Evolutionary conservation across 2,797 vertebrate genomes (phyloP).

Genomic region (Pseudochaenichthys georgianus): DNA sequence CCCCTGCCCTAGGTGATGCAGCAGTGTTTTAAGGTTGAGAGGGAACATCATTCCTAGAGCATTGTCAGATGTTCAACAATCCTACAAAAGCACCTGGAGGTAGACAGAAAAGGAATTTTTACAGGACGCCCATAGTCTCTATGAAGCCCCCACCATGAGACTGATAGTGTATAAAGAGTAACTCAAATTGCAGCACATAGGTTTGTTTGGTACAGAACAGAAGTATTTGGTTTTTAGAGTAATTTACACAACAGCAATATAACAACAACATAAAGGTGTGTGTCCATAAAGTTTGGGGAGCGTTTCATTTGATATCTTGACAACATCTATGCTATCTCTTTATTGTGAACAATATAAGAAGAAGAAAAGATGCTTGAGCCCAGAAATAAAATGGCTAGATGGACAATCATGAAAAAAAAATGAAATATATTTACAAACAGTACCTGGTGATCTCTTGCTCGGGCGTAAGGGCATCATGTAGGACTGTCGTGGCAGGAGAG

Average conservation of each 20-base stretch:
- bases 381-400: too few relatives aligned
- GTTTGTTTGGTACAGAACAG: neutral
- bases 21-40: conserved; percentile 8
- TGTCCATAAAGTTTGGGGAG: too few relatives aligned
- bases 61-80: conserved; percentile 7
- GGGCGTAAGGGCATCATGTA: conserved; percentile 89
- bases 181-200: conserved; percentile 5
- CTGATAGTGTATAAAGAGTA: neutral
- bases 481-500: conserved; percentile 94
- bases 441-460: conserved; percentile 97
- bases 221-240: neutral
- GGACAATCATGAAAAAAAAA: neutral
- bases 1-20: neutral
- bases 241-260: neutral
- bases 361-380: too few relatives aligned
- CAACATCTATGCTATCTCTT: too few relatives aligned
- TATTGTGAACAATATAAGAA: too few relatives aligned
- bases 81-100: conserved; percentile 6
- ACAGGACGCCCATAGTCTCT: neutral
- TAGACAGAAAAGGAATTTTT: neutral
- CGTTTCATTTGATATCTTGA: too few relatives aligned
- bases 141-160: neutral
- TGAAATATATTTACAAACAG: neutral
- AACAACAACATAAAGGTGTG: neutral
- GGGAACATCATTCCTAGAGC: neutral